Conservation (phyloP, 2,797 vertebrate genomes). For the Melanotaenia boesemani region DNA sequence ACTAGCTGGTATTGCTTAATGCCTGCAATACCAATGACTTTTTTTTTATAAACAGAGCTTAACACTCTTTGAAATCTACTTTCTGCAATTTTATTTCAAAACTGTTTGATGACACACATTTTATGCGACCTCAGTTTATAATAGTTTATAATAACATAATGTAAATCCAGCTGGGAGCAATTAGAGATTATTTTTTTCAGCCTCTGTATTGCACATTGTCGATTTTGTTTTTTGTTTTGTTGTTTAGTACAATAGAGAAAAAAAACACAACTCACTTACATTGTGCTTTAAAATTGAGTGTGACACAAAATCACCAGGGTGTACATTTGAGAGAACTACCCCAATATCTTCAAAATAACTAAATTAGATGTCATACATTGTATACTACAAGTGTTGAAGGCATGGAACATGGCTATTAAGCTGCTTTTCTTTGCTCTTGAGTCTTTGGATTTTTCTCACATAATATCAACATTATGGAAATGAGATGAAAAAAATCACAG, state of each 20-base stretch:
- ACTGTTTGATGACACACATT: neutral
- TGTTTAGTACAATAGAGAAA: neutral
- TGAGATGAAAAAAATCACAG: slow-evolving; percentile 25
- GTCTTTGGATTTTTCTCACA: slow-evolving; percentile 15
- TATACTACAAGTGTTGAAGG: neutral
- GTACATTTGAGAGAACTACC: neutral
- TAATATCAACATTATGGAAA: slow-evolving; percentile 27
- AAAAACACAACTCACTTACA: neutral
- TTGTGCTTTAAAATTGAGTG: no score
- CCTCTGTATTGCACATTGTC: neutral
- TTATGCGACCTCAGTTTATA: neutral
- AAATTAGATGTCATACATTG: slow-evolving; percentile 4
- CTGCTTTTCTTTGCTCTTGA: slow-evolving; percentile 20
- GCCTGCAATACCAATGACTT: no score
- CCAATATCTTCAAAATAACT: neutral
- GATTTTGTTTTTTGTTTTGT: no score
- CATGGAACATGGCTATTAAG: neutral
- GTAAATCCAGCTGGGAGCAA: neutral
- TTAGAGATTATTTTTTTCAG: neutral
- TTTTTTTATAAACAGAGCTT: neutral
- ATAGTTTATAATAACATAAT: neutral
- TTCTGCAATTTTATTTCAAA: neutral
- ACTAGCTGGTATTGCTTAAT: no score
- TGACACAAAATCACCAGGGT: neutral
- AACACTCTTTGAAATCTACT: neutral